Conservation (phyloP, 2,888 invertebrate species). For the Troides oblongomaculatus region DNA sequence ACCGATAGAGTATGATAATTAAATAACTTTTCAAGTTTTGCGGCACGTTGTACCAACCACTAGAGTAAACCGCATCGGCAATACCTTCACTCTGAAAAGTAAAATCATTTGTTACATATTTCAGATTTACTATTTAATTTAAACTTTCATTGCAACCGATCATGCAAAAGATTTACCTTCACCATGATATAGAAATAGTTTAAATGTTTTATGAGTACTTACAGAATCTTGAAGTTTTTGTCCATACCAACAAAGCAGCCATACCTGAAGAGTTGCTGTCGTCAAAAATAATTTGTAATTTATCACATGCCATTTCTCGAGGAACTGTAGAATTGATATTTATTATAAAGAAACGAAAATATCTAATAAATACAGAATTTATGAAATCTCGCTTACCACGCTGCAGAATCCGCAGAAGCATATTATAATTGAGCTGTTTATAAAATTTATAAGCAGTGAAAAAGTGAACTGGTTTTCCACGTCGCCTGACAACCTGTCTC, state of each 20-base stretch:
- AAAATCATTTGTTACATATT: neutral
- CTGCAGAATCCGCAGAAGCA: conserved; percentile 50
- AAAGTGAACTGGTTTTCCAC: conserved; percentile 49
- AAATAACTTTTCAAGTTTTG: conserved; percentile 51
- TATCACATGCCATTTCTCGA: conserved; percentile 54
- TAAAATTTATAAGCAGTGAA: conserved; percentile 56
- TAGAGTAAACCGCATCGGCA: conserved; percentile 54
- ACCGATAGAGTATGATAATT: conserved; percentile 64
- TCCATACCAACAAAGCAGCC: conserved; percentile 68
- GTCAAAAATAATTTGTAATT: conserved; percentile 60
- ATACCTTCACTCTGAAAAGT: conserved; percentile 53
- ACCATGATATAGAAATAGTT: too few species aligned
- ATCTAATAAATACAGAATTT: too few species aligned
- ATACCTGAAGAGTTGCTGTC: conserved; percentile 58
- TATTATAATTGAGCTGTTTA: conserved; percentile 61
- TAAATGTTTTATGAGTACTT: conserved; percentile 33
- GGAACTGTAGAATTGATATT: conserved; percentile 31
- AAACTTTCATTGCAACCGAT: neutral
- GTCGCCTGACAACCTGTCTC: conserved; percentile 32
- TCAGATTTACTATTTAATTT: too few species aligned
- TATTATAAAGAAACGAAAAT: too few species aligned
- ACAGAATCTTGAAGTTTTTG: conserved; percentile 63
- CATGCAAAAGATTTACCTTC: too few species aligned
- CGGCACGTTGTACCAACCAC: conserved; percentile 61
- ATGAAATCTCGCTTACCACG: conserved; percentile 37